Evolutionary conservation across 2,888 invertebrate species (phyloP).

Genomic region (Rotaria sp.): DNA sequence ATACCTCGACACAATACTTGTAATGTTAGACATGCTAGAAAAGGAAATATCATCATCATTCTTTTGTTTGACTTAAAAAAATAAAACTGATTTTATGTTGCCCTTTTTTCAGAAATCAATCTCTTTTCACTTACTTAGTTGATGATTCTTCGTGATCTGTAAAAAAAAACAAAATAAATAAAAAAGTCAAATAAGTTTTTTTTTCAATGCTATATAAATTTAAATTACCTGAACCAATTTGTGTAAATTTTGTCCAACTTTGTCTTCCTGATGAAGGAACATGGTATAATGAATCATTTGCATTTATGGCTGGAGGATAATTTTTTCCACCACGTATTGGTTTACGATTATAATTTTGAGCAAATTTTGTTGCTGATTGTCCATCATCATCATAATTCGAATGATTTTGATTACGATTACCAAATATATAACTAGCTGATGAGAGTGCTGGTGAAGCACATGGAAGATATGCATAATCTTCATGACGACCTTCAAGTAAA

Average conservation of each 20-base stretch:
- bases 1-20: not conserved
- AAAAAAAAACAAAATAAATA: not conserved
- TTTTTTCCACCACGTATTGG: not conserved
- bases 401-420: not conserved
- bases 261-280: not conserved
- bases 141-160: not conserved
- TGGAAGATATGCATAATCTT: not conserved
- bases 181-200: not conserved
- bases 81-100: not conserved
- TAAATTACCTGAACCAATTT: not conserved
- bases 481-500: constrained; percentile 15
- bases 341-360: not conserved
- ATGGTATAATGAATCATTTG: not conserved
- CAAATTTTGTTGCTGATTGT: not conserved
- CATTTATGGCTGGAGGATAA: not conserved
- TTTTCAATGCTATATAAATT: not conserved
- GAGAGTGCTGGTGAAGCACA: not conserved
- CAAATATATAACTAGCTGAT: not conserved
- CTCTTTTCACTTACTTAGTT: not conserved
- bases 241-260: not conserved
- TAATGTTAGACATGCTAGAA: not conserved
- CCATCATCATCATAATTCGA: not conserved
- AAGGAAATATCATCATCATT: not conserved
- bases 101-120: not conserved
- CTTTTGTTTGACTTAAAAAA: not conserved